Percentiles rank a stretch among this genome's conserved stretches.
Evolutionary conservation across 2,797 vertebrate species (phyloP).

Genomic region (Onychomys arenicola): DNA sequence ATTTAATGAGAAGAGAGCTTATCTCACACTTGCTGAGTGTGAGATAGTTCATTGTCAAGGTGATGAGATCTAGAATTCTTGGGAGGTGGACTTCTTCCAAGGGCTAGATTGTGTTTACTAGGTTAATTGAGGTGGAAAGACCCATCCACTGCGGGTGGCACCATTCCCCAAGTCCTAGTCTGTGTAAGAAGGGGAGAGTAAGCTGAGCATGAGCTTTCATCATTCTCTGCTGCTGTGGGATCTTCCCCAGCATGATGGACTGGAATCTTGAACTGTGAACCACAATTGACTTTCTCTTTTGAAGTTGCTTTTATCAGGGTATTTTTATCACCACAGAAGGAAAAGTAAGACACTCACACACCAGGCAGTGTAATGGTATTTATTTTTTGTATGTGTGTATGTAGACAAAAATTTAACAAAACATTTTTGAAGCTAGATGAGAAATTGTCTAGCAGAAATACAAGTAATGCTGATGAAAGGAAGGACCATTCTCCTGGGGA

Average conservation of each 20-base stretch:
- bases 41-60: neutral
- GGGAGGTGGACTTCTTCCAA: neutral
- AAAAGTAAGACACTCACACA: neutral
- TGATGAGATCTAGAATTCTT: neutral
- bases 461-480: constrained; percentile 22
- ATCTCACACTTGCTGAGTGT: neutral
- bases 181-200: neutral
- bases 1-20: neutral
- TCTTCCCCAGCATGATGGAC: neutral
- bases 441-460: constrained; percentile 45
- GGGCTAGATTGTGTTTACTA: neutral
- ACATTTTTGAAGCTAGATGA: constrained; percentile 35
- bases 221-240: neutral
- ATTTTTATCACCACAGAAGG: neutral
- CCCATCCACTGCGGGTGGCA: too few relatives aligned
- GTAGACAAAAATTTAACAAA: constrained; percentile 21
- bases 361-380: neutral
- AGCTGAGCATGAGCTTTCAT: neutral
- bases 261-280: neutral
- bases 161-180: neutral
- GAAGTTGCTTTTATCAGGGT: neutral
- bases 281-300: neutral
- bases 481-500: constrained; percentile 45
- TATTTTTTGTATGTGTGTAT: neutral
- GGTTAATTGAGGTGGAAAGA: neutral